phyloP scores from a whole-genome alignment of 2,888 invertebrate genomes.

The Arenicola marina region DNA sequence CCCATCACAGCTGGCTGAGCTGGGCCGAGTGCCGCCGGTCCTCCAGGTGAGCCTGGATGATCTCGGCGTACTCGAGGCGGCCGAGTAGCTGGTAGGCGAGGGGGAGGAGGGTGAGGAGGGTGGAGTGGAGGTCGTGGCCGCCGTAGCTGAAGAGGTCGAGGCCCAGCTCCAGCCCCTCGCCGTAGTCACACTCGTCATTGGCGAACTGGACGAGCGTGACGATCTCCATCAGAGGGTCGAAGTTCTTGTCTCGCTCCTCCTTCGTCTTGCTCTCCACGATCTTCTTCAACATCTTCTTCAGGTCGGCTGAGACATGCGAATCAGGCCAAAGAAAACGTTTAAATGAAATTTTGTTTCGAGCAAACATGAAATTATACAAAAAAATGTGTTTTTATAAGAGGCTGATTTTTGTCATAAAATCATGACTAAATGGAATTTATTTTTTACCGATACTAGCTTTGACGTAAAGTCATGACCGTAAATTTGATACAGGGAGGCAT shows the following conservation, averaged over 20 bases:
- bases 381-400: no score
- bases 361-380: no score
- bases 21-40: slow-evolving; percentile 64
- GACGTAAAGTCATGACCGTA: no score
- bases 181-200: slow-evolving; percentile 93
- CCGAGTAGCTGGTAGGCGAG: slow-evolving; percentile 78
- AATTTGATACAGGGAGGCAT: no score
- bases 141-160: slow-evolving; percentile 78
- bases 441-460: no score
- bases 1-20: slow-evolving; percentile 17
- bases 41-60: slow-evolving; percentile 76
- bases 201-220: slow-evolving; percentile 86
- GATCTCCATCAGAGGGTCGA: slow-evolving; percentile 78
- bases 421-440: no score
- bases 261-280: slow-evolving; percentile 65
- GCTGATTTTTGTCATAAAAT: no score
- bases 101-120: slow-evolving; percentile 70
- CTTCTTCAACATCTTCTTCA: slow-evolving; percentile 73
- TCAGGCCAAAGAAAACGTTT: no score
- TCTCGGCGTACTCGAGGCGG: slow-evolving; percentile 74
- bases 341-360: no score
- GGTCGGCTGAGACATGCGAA: slow-evolving; percentile 69
- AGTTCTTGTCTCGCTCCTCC: slow-evolving; percentile 67
- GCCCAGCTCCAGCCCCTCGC: slow-evolving; percentile 87
- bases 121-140: slow-evolving; percentile 73